phyloP scores from a whole-genome alignment of 2,888 invertebrate species.

The Brachynemurus nebulosus region DNA sequence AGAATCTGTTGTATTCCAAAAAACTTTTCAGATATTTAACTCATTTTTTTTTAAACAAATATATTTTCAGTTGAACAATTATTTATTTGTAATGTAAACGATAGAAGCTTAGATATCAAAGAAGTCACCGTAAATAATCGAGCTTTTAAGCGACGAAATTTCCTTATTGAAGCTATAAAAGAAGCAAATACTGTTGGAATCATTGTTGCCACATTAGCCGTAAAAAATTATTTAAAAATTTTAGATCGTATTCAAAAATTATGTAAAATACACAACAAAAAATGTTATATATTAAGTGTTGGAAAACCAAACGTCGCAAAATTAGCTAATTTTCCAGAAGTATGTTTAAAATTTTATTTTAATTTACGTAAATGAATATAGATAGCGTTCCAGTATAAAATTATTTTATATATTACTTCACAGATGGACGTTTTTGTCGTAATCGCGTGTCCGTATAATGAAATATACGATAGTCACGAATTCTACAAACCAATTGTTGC shows the following conservation, averaged over 20 bases:
- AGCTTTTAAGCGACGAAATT: slow-evolving; percentile 67
- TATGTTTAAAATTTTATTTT: too few species aligned
- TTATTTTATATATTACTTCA: slow-evolving; percentile 19
- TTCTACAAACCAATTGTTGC: slow-evolving; percentile 84
- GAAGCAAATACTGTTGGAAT: slow-evolving; percentile 81
- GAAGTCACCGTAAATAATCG: slow-evolving; percentile 32
- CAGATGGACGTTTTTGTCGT: slow-evolving; percentile 86
- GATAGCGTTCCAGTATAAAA: background rate
- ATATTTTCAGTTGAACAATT: slow-evolving; percentile 39
- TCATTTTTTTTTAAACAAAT: too few species aligned
- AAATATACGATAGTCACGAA: slow-evolving; percentile 67
- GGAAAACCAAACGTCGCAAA: slow-evolving; percentile 93
- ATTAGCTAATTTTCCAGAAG: slow-evolving; percentile 86
- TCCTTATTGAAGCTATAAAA: slow-evolving; percentile 77
- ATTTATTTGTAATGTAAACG: slow-evolving; percentile 39
- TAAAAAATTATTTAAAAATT: slow-evolving; percentile 61
- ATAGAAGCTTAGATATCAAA: slow-evolving; percentile 26
- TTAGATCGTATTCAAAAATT: slow-evolving; percentile 60
- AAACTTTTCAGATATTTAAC: too few species aligned
- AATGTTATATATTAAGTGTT: slow-evolving; percentile 81
- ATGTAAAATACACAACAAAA: slow-evolving; percentile 63
- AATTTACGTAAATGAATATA: too few species aligned
- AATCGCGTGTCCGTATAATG: slow-evolving; percentile 84
- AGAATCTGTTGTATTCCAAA: too few species aligned
- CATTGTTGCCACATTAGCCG: slow-evolving; percentile 80